These are phyloP conservation scores for Phengaris alcon DNA, from an alignment of 2,888 invertebrate species.

Conservation along the genomic window DNA sequence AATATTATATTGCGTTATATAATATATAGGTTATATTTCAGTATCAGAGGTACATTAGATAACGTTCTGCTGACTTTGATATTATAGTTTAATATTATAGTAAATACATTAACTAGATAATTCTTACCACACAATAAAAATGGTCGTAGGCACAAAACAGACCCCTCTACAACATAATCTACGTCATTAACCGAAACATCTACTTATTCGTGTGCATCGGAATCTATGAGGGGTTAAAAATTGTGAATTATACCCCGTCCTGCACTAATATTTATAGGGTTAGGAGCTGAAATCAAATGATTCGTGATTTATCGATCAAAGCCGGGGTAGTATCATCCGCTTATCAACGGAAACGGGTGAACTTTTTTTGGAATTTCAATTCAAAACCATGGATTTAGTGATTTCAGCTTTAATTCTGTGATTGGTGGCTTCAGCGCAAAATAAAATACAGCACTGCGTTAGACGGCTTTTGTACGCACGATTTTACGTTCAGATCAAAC, in stretches of 20 bases:
- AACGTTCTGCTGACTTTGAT: too few species aligned
- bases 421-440: neutral
- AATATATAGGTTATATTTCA: too few species aligned
- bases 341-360: slow-evolving; percentile 11
- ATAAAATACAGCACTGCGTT: too few species aligned
- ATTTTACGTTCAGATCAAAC: too few species aligned
- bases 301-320: slow-evolving; percentile 10
- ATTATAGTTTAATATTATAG: too few species aligned
- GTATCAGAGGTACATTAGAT: too few species aligned
- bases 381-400: neutral
- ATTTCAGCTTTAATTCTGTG: neutral
- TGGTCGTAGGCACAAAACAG: neutral
- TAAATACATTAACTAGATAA: neutral
- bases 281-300: slow-evolving; percentile 19
- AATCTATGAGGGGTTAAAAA: slow-evolving; percentile 60
- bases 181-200: slow-evolving; percentile 34
- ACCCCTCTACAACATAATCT: slow-evolving; percentile 32
- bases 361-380: slow-evolving; percentile 8
- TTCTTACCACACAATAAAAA: neutral
- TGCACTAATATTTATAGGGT: slow-evolving; percentile 62
- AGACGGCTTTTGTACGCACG: too few species aligned
- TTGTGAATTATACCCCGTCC: slow-evolving; percentile 60
- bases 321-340: neutral
- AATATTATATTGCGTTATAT: too few species aligned
- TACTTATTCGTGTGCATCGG: slow-evolving; percentile 36